phyloP scores from a whole-genome alignment of 2,888 invertebrate species.

The Rhodophaea formosa region DNA sequence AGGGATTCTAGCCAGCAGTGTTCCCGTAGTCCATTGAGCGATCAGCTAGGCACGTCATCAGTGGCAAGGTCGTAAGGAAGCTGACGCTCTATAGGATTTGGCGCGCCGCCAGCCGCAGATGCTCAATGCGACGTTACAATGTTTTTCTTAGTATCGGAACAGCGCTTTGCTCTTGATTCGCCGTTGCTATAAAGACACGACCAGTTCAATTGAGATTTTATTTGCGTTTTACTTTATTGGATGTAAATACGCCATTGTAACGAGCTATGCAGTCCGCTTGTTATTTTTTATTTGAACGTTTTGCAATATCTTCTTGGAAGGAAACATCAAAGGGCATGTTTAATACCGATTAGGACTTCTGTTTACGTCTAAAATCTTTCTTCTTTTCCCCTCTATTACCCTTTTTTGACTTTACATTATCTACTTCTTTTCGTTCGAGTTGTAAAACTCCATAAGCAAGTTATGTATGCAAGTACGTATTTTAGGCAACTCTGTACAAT shows the following conservation, averaged over 20 bases:
- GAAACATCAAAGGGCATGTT: not conserved
- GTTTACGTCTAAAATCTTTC: too few species aligned
- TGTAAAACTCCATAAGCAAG: too few species aligned
- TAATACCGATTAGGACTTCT: too few species aligned
- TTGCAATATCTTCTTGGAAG: not conserved
- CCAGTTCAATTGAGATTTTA: constrained; percentile 25
- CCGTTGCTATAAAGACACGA: constrained; percentile 28
- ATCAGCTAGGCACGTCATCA: constrained; percentile 28
- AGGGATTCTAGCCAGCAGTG: not conserved
- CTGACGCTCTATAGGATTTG: constrained; percentile 39
- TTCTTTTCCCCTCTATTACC: too few species aligned
- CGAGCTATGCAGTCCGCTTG: not conserved
- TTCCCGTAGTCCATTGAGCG: constrained; percentile 28
- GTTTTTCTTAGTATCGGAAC: constrained; percentile 40
- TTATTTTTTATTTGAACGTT: not conserved
- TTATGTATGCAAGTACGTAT: too few species aligned
- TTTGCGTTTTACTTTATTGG: constrained; percentile 22
- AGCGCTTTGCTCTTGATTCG: constrained; percentile 42
- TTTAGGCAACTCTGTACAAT: too few species aligned
- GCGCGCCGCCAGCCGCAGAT: constrained; percentile 48
- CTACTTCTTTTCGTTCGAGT: too few species aligned
- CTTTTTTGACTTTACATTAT: too few species aligned
- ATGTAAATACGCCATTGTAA: constrained; percentile 16
- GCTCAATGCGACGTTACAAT: constrained; percentile 44
- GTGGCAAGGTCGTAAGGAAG: constrained; percentile 27